phyloP scores from a whole-genome alignment of 2,888 invertebrate genomes.

The Pediacus dermestoides region DNA sequence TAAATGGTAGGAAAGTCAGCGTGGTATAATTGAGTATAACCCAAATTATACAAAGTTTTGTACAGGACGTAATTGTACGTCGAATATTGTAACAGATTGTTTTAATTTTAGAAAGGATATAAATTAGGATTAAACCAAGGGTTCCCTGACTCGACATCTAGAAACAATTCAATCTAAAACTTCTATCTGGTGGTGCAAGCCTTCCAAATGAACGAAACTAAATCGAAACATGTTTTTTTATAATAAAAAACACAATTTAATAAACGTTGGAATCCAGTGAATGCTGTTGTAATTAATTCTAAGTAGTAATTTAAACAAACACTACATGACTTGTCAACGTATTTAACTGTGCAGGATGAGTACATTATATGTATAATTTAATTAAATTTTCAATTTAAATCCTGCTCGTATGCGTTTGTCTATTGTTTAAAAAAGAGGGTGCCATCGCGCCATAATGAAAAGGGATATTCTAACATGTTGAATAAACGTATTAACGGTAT shows the following conservation, averaged over 20 bases:
- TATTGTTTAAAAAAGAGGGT: slow-evolving; percentile 6
- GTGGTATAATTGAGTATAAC: slow-evolving; percentile 18
- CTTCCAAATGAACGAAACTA: slow-evolving; percentile 2
- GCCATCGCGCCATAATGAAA: slow-evolving; percentile 4
- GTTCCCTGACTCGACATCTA: slow-evolving; percentile 9
- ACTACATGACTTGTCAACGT: slow-evolving; percentile 4
- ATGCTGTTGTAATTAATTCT: slow-evolving; percentile 5
- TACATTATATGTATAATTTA: slow-evolving; percentile 6
- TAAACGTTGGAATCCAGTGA: background rate
- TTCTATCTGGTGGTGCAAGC: slow-evolving; percentile 7
- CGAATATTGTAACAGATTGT: slow-evolving; percentile 35
- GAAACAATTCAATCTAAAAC: slow-evolving; percentile 10
- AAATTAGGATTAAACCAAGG: slow-evolving; percentile 30
- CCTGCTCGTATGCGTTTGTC: slow-evolving; percentile 3
- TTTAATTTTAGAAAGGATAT: slow-evolving; percentile 33
- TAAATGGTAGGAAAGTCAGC: background rate
- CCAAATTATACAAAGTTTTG: slow-evolving; percentile 28
- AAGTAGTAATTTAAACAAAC: slow-evolving; percentile 4
- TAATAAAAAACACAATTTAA: slow-evolving; percentile 4
- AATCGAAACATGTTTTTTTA: slow-evolving; percentile 4
- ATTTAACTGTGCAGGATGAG: slow-evolving; percentile 5
- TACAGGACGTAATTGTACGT: slow-evolving; percentile 27
- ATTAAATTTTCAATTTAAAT: slow-evolving; percentile 9
- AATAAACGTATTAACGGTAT: slow-evolving; percentile 4
- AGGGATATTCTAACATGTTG: slow-evolving; percentile 1